Evolutionary conservation across 2,113 vertebrate species (phyloP), one percentile per base, ranked within the genome.

Genomic region (Pituophis catenifer): DNA sequence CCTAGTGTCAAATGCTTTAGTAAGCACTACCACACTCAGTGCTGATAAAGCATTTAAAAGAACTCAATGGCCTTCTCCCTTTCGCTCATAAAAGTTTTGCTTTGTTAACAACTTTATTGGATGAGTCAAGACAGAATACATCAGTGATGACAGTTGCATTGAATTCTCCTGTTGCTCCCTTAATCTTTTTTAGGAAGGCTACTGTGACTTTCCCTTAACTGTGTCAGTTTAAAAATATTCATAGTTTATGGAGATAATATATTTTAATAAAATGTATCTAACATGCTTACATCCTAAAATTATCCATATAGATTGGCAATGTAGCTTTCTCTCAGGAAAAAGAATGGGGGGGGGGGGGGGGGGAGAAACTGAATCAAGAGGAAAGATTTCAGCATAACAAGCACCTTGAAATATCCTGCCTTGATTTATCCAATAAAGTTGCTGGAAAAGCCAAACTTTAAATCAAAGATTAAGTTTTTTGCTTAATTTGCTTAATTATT

Each of bases 31-130:
- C 21, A 3, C 0, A 26, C 81, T 95, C 94, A 91, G n/a, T 93
- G 92, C 92, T 96, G 95, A 96, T 94, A 95, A 95, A 95, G 94
- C 91, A 94, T 95, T 97, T 97, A 90, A 91, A 85, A 81, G 58
- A 91, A 10, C 23, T 53, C 21, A 94, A 52, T 93, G 94, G 86
- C 91, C 81, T 94, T 96, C 95, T 96, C 89, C 15, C 9, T 90
- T 94, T 91, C 90, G 29, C 92, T 95, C 93, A 95, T 96, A 65
- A 91, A 86, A 95, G 33, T 94, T 92, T 95, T 88, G 52, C 93
- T 95, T 94, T 95, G 93, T 88, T 96, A 95, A 95, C 95, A 97
- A 54, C 48, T 94, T 93, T 94, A 94, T 86, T 97, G 93, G 26
- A 86, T 94, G 88, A 91, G 65, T 94, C 50, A 96, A 96, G 59